Evolutionary conservation across 2,888 invertebrate species (phyloP).

Genomic region (Hipparchia semele): DNA sequence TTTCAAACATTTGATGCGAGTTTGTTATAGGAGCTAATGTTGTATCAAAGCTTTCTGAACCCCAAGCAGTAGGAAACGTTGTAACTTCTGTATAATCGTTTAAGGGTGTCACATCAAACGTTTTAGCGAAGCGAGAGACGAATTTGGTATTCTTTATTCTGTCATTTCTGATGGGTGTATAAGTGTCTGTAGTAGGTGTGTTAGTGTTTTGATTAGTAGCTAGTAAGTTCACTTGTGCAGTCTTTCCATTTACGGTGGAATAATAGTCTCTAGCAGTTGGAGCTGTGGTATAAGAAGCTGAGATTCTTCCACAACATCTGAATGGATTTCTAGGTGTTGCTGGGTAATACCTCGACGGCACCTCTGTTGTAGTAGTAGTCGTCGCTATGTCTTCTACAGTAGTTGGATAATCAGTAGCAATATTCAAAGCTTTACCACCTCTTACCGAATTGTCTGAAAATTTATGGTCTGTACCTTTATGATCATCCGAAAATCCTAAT

Average conservation of each 20-base stretch:
- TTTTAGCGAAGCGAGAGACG: constrained; percentile 71
- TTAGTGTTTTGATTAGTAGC: constrained; percentile 53
- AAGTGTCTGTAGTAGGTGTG: constrained; percentile 58
- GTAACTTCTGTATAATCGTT: constrained; percentile 75
- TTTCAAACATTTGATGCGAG: constrained; percentile 65
- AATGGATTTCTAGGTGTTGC: constrained; percentile 65
- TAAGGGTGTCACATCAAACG: constrained; percentile 71
- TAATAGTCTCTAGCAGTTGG: constrained; percentile 55
- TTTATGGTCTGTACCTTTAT: constrained; percentile 51
- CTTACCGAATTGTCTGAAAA: constrained; percentile 56
- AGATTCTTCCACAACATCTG: constrained; percentile 73
- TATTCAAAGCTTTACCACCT: constrained; percentile 72
- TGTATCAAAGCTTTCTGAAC: constrained; percentile 61
- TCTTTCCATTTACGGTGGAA: constrained; percentile 72
- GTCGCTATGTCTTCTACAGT: constrained; percentile 55
- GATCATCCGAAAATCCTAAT: constrained; percentile 89
- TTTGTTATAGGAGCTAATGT: constrained; percentile 58
- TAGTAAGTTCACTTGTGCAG: constrained; percentile 56
- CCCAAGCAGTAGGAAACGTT: constrained; percentile 74
- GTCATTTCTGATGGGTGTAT: constrained; percentile 62
- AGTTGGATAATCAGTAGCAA: constrained; percentile 54
- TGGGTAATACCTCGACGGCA: constrained; percentile 52
- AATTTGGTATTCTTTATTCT: constrained; percentile 75
- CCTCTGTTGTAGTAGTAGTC: constrained; percentile 49
- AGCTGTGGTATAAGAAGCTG: constrained; percentile 73